Evolutionary conservation across 37 sponge, comb jelly and placozoan species (phyloP), one percentile per base, ranked within the genome.

Genomic region (Diacarnus erythraeanus): DNA sequence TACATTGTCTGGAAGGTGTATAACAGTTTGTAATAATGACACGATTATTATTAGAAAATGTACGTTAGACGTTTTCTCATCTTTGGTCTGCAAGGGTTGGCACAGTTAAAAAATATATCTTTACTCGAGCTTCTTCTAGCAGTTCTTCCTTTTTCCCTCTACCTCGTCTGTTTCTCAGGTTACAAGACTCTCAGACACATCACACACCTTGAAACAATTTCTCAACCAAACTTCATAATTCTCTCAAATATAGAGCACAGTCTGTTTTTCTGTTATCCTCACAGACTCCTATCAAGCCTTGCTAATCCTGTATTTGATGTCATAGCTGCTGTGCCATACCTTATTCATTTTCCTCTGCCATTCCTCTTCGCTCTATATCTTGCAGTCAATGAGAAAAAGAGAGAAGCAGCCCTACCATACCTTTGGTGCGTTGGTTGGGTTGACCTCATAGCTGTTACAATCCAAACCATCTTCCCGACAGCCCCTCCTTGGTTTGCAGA

Each of bases 361-460:
- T 80, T 91, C 39, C 59, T 94, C 6, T 94, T 91, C 76, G 64
- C 63, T 22, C 25, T 63, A 22, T 94, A 91, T 38, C 65, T 92
- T 12, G 33, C 65, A 4, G 0, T 79, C 37, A 47, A 23, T 23
- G 77, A 78, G 2, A 36, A 51, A 33, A 59, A 72, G n/a, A 69
- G 87, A 42, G 69, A 72, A 22, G 74, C 75, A 2, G 29, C 88
- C 1, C 88, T 72, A 43, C 83, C 80, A 21, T 91, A 75, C 89
- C 21, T 91, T 25, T 94, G 95, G 95, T 91, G 88, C 82, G 83
- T 75, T 17, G 95, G 95, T 0, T 94, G 95, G 95, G 86, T 88
- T 21, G 88, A 94, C 54, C 56, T 94, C 12, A 26, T 88, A 1
- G 92, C 92, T 56, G 83, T 91, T 29, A 6, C 73, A 9, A 51